Evolutionary conservation across 2,113 vertebrate species (phyloP).

Genomic region (Electrona antarctica): DNA sequence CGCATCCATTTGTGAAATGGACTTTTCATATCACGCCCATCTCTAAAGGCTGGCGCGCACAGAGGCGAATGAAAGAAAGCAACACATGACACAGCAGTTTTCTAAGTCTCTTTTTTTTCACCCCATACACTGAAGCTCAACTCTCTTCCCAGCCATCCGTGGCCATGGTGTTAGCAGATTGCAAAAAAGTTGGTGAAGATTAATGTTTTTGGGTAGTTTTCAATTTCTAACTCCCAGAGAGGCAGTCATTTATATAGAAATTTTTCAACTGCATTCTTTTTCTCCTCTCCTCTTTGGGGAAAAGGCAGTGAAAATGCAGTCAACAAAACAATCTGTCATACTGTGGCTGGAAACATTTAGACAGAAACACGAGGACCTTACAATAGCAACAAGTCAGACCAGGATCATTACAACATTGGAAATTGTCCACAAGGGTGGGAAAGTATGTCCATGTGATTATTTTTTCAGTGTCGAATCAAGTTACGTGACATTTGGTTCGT

Average conservation of each 20-base stretch:
- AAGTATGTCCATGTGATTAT: too few relatives aligned
- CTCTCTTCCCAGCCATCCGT: slow-evolving; percentile 36
- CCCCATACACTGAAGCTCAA: slow-evolving; percentile 12
- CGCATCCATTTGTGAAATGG: slow-evolving; percentile 65
- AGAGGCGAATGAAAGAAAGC: neutral
- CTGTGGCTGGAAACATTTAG: slow-evolving; percentile 18
- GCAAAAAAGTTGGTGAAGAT: slow-evolving; percentile 52
- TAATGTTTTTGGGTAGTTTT: slow-evolving; percentile 58
- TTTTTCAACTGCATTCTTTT: slow-evolving; percentile 22
- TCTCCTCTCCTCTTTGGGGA: slow-evolving; percentile 19
- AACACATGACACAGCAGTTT: slow-evolving; percentile 19
- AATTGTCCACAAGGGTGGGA: too few relatives aligned
- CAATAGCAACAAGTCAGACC: too few relatives aligned
- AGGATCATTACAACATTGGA: too few relatives aligned
- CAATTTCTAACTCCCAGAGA: slow-evolving; percentile 49
- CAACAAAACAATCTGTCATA: slow-evolving; percentile 5
- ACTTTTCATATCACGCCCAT: slow-evolving; percentile 48
- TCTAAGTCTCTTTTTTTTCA: too few relatives aligned
- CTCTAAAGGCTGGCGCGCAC: too few relatives aligned
- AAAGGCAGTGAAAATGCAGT: slow-evolving; percentile 31
- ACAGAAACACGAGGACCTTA: too few relatives aligned
- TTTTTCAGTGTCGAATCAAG: too few relatives aligned
- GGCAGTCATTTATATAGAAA: slow-evolving; percentile 47
- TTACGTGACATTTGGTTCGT: too few relatives aligned
- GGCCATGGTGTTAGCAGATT: slow-evolving; percentile 31